Evolutionary conservation across 2,888 invertebrate genomes (phyloP), one percentile per base, ranked within the genome.

Genomic region (Athripsodes cinereus): DNA sequence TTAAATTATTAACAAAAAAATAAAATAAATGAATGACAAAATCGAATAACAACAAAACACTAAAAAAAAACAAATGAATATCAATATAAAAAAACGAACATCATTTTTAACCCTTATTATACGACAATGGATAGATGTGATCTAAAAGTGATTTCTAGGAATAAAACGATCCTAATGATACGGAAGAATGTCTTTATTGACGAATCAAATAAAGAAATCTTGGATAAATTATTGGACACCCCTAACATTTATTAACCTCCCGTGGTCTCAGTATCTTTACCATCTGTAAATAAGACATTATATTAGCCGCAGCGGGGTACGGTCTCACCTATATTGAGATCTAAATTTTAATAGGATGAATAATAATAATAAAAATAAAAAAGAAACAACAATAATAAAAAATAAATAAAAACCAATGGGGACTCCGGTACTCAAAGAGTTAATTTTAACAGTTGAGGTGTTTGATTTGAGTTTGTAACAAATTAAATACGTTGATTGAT

Each of bases 381-480:
- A 40, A 8, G 11, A 8, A 31, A 31, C 31, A 40, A 40, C 40
- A 40, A 8, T 13, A 16, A 40, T 13, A 40, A 40, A 40, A 40
- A 40, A 40, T 40, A 40, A 40, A 40, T 40, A 40, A 40, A 40
- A 40, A 16, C 13, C 40, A 40, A 40, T 40, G 40, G 40, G 40
- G 40, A 40, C 40, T 40, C 13, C 31, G 55, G 18, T 34, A 18
- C 49, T 16, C 19, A 20, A 55, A 22, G 55, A 49, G 40, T 55
- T 52, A 52, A 52, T 22, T 52, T 18, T 35, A 52, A 52, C 52
- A 52, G 35, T 26, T 35, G 16, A 34, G 52, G 52, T 52, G 52
- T 52, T 52, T 31, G 26, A 8, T 8, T 16, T 16, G 10, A 19
- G 16, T 26, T 10, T 22, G 51, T 3, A 50, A 22, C 22, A 22